Evolutionary conservation across 2,113 vertebrate genomes (phyloP), one percentile per base, ranked within the genome.

Genomic region (Lagopus muta): DNA sequence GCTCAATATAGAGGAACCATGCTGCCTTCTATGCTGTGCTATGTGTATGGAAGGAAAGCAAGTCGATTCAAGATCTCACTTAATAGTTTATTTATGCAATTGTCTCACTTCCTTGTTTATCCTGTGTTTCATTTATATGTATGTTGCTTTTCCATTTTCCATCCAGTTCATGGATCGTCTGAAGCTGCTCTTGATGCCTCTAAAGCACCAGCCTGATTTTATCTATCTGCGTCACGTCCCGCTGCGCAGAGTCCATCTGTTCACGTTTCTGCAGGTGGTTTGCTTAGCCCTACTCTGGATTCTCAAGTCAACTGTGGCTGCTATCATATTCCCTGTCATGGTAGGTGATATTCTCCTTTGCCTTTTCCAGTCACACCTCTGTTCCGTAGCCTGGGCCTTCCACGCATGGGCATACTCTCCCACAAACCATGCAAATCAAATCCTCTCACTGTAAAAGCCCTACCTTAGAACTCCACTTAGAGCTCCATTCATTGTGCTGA

Each of bases 221-320:
- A 98, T 99, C 94, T 99, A 99, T 97, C 97, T 99, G 96, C 98
- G 99, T 8, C 99, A 99, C 0, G 99, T 99, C 13, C 99, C 99
- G 1, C 98, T 99, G 72, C 98, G 99, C 90, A 98, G 99, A 70
- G 98, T 99, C 61, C 99, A 99, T 92, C 98, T 99, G 52, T 99
- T 99, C 97, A 99, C 99, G 52, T 99, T 99, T 96, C 97, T 99
- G 92, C 99, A 99, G 97, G 83, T 98, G 60, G 88, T 99, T 47
- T 99, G 99, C 92, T 94, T 99, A 95, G 99, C 99, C 20, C 96
- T 99, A 70, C 99, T 99, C 82, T 99, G 99, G 99, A 97, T 99
- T 95, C 99, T 99, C 87, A 99, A 99, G 96, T 99, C 99, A 54
- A 99, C 99, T 0, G 99, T 99, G 96, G 99, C 99, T n/a, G 99